Percentiles rank a stretch among this genome's conserved stretches.
phyloP scores from a whole-genome alignment of 1,140 invertebrate species.

The Leptinotarsa lineolata region DNA sequence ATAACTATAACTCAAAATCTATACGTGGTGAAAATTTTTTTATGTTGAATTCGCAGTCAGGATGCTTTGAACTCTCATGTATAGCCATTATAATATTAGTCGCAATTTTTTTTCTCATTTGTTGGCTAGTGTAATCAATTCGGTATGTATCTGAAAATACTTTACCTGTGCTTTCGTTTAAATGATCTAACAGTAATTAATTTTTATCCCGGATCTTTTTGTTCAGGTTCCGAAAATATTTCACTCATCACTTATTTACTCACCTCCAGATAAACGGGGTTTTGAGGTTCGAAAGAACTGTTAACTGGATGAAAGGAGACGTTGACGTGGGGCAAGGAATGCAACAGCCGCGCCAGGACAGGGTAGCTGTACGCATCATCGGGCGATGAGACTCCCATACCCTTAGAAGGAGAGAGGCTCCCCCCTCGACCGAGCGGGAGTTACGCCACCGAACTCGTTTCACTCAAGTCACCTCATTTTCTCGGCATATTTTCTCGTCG shows the following conservation, averaged over 20 bases:
- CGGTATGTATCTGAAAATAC: too few relatives aligned
- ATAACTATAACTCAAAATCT: too few relatives aligned
- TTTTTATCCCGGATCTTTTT: too few relatives aligned
- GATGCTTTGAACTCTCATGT: too few relatives aligned
- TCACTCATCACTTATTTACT: conserved; percentile 37
- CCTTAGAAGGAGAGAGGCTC: conserved; percentile 21
- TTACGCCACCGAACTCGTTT: background rate
- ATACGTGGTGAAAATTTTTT: too few relatives aligned
- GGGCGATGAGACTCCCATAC: conserved; percentile 51
- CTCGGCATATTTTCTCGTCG: background rate
- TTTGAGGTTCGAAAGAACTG: conserved; percentile 86
- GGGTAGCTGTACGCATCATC: conserved; percentile 79
- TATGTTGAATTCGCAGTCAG: too few relatives aligned
- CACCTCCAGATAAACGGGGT: conserved; percentile 88
- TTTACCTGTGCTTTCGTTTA: too few relatives aligned
- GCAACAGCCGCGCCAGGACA: conserved; percentile 81
- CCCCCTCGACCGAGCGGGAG: conserved; percentile 1
- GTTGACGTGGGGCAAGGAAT: conserved; percentile 84
- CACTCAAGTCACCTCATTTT: conserved; percentile 6
- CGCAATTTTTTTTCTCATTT: too few relatives aligned
- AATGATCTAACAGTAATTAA: too few relatives aligned
- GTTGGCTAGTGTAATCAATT: too few relatives aligned
- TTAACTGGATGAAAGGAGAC: conserved; percentile 87
- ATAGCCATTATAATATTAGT: too few relatives aligned
- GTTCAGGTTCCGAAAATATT: too few relatives aligned